Evolutionary conservation across 2,797 vertebrate genomes (phyloP), one percentile per base, ranked within the genome.

Genomic region (Pampus argenteus): DNA sequence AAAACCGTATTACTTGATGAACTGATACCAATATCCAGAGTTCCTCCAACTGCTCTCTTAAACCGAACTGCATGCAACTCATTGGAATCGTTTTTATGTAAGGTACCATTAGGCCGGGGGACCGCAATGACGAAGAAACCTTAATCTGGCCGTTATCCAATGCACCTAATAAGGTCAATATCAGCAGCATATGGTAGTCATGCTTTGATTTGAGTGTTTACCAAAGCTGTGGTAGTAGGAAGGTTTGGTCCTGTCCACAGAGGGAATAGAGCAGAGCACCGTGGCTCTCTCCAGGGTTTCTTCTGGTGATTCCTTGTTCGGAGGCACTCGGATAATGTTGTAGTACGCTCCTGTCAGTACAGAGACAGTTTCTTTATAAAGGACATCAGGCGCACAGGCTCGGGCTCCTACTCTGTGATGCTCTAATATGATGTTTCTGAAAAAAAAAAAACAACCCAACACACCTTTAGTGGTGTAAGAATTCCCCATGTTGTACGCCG

Each of bases 191-290:
- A n/a, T n/a, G n/a, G 13, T 18, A 18, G 7, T 13, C 36, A 22
- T 25, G 13, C 13, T 59, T 64, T 74, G 18, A 42, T 65, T 48
- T 56, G 25, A 59, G 10, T 9, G 18, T 3, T 96, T 66, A 98
- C 97, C 96, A 70, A 98, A 98, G 92, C 97, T 99, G 91, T 99
- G 97, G 74, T 97, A 98, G 86, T 99, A 98, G 50, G 96, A 96
- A 2, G 96, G 96, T 63, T 91, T 97, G 79, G 86, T 85, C 71
- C 81, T 94, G 51, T 96, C 91, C 52, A 15, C 7, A 36, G 96
- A 92, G 36, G 90, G 83, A 78, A 98, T 96, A 8, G 95, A 94
- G 82, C 96, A 98, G 74, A 99, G 72, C 61, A 98, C 92, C 22
- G 85, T 88, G 2, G 94, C 93, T 66, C 96, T 96, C 71, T 96